These are phyloP conservation scores for Pelodiscus sinensis DNA, from an alignment of 2,113 vertebrate species.

Conservation along the genomic window DNA sequence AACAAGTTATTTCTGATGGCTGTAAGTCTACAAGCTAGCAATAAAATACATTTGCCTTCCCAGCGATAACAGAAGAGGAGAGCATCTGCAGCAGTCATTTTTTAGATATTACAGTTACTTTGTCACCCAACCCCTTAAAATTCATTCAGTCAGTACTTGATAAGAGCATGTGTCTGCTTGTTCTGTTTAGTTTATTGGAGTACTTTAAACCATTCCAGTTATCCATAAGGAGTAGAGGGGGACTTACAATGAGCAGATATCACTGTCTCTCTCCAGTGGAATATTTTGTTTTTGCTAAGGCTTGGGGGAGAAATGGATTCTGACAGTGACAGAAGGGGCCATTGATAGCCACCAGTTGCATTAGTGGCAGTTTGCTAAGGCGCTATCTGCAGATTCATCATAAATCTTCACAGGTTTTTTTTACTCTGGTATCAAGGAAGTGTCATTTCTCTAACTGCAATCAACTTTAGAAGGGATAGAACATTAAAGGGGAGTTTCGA, in stretches of 20 bases:
- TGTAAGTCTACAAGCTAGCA: conserved; percentile 16
- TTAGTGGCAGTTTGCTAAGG: conserved; percentile 56
- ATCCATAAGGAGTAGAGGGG: conserved; percentile 1
- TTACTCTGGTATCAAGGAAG: conserved; percentile 46
- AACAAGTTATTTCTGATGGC: not conserved
- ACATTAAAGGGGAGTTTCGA: not conserved
- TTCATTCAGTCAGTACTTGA: not conserved
- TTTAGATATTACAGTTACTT: conserved; percentile 23
- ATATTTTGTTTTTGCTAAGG: not conserved
- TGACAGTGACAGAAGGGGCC: not conserved
- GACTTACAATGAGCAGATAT: conserved; percentile 21
- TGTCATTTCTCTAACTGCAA: not conserved
- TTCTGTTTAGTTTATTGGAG: conserved; percentile 46
- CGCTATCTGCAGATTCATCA: conserved; percentile 28
- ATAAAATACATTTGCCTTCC: conserved; percentile 6
- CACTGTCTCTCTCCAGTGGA: conserved; percentile 24
- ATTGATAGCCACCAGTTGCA: not conserved
- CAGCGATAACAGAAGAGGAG: conserved; percentile 27
- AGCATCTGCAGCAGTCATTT: conserved; percentile 2
- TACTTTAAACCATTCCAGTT: conserved; percentile 29
- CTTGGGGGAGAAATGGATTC: conserved; percentile 28
- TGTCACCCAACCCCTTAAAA: conserved; percentile 9
- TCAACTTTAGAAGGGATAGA: conserved; percentile 25
- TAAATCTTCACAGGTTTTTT: conserved; percentile 39
- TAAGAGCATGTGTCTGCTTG: conserved; percentile 41